Evolutionary conservation across 2,888 invertebrate species (phyloP).

Genomic region (Tetranychus piercei): DNA sequence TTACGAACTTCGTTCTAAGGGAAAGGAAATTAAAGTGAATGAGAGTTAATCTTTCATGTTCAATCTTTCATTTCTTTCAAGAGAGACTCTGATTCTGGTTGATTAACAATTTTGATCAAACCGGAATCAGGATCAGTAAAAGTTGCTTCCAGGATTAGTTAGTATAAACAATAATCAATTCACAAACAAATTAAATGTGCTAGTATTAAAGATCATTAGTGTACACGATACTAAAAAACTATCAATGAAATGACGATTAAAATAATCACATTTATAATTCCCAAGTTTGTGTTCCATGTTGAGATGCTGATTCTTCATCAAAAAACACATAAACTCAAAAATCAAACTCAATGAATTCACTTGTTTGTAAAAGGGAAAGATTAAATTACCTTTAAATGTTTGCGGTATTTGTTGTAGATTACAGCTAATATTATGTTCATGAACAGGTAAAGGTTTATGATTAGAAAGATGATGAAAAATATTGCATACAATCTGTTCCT

Average conservation of each 20-base stretch:
- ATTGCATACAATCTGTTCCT: conserved; percentile 33
- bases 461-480: conserved; percentile 35
- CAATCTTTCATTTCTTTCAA: no score
- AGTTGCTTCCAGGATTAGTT: background rate
- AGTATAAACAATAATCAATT: background rate
- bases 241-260: no score
- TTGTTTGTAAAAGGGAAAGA: background rate
- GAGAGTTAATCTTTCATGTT: conserved; percentile 20
- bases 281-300: background rate
- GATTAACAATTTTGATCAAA: background rate
- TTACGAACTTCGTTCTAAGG: conserved; percentile 25
- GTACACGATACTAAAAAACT: no score
- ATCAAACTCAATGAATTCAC: conserved; percentile 23
- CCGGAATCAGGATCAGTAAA: background rate
- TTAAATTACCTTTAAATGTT: conserved; percentile 30
- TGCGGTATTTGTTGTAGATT: conserved; percentile 36
- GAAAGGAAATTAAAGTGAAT: background rate
- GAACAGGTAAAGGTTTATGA: conserved; percentile 36
- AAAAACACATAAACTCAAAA: background rate
- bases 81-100: background rate
- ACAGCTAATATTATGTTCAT: conserved; percentile 38
- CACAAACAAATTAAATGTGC: no score
- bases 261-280: no score
- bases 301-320: background rate
- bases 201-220: no score